These are phyloP conservation scores for Bradypodion ventrale DNA, from an alignment of 2,797 vertebrate species.

Conservation along the genomic window DNA sequence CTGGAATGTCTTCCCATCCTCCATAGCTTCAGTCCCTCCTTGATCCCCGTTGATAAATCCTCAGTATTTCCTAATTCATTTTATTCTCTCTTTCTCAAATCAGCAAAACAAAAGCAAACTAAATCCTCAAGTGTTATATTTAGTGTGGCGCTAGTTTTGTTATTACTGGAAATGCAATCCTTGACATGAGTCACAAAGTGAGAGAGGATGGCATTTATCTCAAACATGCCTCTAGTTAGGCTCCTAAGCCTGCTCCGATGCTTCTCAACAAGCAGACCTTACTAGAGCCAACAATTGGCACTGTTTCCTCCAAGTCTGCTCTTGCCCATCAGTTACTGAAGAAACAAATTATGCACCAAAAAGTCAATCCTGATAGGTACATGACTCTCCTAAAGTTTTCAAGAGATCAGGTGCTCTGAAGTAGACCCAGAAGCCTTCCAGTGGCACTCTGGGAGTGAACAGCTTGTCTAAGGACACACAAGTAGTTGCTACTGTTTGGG, in stretches of 20 bases:
- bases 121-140: not conserved
- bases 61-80: too few species aligned
- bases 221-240: not conserved
- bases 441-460: too few species aligned
- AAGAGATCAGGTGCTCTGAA: too few species aligned
- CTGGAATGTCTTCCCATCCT: too few species aligned
- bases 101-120: not conserved
- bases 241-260: not conserved
- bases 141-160: not conserved
- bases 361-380: too few species aligned
- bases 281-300: not conserved
- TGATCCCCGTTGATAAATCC: not conserved
- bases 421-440: too few species aligned
- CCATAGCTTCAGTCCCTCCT: not conserved
- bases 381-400: too few species aligned
- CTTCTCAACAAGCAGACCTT: not conserved
- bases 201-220: not conserved
- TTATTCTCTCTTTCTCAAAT: not conserved
- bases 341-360: too few species aligned
- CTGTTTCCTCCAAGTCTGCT: not conserved
- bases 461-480: too few species aligned
- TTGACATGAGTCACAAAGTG: not conserved
- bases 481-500: not conserved
- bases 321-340: not conserved
- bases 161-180: not conserved